These are phyloP conservation scores for Lamellibrachia columna DNA, from an alignment of 2,888 invertebrate species.

Conservation along the genomic window DNA sequence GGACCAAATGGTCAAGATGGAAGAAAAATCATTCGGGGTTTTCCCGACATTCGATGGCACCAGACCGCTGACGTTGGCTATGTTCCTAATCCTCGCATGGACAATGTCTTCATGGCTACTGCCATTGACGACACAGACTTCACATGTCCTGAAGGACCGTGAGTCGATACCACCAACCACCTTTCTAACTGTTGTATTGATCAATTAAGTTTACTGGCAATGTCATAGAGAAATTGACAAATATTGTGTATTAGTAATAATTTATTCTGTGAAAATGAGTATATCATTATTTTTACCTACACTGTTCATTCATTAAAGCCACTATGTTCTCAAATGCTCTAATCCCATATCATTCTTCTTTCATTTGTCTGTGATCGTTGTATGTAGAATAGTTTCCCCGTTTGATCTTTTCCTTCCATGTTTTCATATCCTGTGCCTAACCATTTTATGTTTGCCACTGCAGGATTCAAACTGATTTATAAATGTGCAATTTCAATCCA, in stretches of 20 bases:
- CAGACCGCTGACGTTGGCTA: constrained; percentile 55
- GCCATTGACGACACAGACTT: constrained; percentile 23
- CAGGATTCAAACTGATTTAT: background rate
- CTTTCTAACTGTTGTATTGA: background rate
- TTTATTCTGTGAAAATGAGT: too few relatives aligned
- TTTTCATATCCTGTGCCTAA: too few relatives aligned
- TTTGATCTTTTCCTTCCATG: background rate
- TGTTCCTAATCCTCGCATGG: constrained; percentile 34
- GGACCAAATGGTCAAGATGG: constrained; percentile 21
- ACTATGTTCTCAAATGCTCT: too few relatives aligned
- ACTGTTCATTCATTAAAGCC: too few relatives aligned
- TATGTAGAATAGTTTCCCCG: background rate
- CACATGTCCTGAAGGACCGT: constrained; percentile 27
- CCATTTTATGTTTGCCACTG: background rate
- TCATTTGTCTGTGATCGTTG: background rate
- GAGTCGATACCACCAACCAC: background rate
- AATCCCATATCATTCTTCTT: background rate
- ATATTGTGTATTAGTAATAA: too few relatives aligned
- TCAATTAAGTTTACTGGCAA: background rate
- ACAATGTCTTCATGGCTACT: constrained; percentile 31
- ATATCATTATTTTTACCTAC: too few relatives aligned
- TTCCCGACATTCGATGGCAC: constrained; percentile 58
- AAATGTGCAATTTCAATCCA: background rate
- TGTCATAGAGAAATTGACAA: too few relatives aligned
- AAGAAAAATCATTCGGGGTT: constrained; percentile 38